Percentiles rank a stretch among this genome's conserved stretches.
Evolutionary conservation across 2,113 vertebrate species (phyloP).

Genomic region (Brachyistius frenatus): DNA sequence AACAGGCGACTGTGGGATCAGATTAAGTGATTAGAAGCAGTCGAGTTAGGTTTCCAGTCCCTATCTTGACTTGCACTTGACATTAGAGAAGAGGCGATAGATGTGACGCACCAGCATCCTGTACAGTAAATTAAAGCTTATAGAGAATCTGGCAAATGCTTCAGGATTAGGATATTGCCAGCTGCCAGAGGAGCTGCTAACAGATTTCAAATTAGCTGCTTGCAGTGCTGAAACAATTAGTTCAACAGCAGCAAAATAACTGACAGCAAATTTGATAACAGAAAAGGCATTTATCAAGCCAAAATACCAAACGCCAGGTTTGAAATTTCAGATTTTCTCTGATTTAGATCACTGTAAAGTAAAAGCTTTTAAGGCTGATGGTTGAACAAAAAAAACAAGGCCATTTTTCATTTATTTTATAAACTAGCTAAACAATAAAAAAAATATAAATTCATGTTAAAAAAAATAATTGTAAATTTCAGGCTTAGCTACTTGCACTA

Average conservation of each 20-base stretch:
- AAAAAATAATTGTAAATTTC: not conserved
- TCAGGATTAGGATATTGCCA: conserved; percentile 1
- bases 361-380: not conserved
- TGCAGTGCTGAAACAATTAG: conserved; percentile 2
- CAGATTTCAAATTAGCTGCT: conserved; percentile 1
- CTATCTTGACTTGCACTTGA: not conserved
- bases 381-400: not conserved
- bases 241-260: not conserved
- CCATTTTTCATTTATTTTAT: too few species aligned
- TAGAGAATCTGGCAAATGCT: not conserved
- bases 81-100: conserved; percentile 1
- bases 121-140: not conserved
- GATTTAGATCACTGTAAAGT: too few species aligned
- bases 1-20: not conserved
- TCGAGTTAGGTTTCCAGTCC: not conserved
- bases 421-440: too few species aligned
- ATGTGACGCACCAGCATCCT: conserved; percentile 1
- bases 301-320: not conserved
- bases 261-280: not conserved
- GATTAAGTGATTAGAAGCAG: conserved; percentile 31
- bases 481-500: not conserved
- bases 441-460: too few species aligned
- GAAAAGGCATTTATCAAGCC: too few species aligned
- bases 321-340: too few species aligned
- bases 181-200: not conserved